Conservation (phyloP, 2,113 vertebrate species). For the Chionodraco myersi region DNA sequence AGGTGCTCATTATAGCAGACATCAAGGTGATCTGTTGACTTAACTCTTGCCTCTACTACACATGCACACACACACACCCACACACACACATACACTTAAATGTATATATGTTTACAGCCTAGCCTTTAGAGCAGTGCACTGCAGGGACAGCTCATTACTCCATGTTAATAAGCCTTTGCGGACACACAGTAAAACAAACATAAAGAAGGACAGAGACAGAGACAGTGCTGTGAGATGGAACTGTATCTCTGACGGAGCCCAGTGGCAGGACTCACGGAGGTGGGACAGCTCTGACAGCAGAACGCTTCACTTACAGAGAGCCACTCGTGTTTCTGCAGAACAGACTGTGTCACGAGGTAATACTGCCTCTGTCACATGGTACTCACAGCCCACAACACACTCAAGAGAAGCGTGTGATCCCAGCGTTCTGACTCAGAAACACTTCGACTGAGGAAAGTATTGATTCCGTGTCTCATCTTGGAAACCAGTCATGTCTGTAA, state of each 20-base stretch:
- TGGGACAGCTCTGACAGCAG: constrained; percentile 66
- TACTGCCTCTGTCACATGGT: constrained; percentile 24
- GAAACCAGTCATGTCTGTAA: not conserved
- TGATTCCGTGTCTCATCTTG: not conserved
- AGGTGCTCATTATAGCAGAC: constrained; percentile 60
- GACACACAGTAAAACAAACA: constrained; percentile 12
- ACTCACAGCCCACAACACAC: constrained; percentile 31
- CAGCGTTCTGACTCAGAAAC: not conserved
- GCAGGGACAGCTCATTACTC: constrained; percentile 62
- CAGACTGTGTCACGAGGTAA: constrained; percentile 25
- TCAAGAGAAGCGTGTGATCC: constrained; percentile 38
- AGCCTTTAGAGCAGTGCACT: constrained; percentile 54
- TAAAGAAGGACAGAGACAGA: not conserved
- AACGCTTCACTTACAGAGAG: constrained; percentile 61
- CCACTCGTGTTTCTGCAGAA: constrained; percentile 9
- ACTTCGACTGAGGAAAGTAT: not conserved
- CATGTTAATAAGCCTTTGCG: constrained; percentile 23
- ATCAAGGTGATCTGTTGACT: constrained; percentile 66
- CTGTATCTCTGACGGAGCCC: not conserved
- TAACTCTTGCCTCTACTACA: constrained; percentile 29
- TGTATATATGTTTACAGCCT: constrained; percentile 10
- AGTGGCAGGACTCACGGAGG: constrained; percentile 56
- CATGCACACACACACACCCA: constrained; percentile 28
- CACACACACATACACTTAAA: not conserved
- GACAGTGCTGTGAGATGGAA: constrained; percentile 12